Evolutionary conservation across 1,140 invertebrate genomes (phyloP).

Genomic region (Drosophila sp.): DNA sequence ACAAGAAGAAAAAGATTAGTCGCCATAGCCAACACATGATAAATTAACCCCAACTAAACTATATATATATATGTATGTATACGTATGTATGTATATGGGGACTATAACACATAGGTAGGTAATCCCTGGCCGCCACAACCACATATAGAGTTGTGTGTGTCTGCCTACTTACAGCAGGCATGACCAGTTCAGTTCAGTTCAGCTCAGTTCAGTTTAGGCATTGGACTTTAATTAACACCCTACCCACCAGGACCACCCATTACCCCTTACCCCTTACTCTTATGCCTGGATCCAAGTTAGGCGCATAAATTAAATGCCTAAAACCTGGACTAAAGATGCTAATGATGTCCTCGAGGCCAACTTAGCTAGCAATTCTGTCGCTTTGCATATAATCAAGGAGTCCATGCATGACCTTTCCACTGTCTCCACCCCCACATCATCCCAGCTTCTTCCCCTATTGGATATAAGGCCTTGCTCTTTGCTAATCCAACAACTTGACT

Average conservation of each 20-base stretch:
- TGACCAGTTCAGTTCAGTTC: too few relatives aligned
- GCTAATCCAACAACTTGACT: slow-evolving; percentile 77
- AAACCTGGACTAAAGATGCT: slow-evolving; percentile 53
- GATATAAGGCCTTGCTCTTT: slow-evolving; percentile 44
- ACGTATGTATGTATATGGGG: neutral
- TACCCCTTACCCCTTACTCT: neutral
- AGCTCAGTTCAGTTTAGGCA: neutral
- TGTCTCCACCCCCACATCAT: neutral
- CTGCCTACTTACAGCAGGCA: neutral
- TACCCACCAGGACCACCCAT: neutral
- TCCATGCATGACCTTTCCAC: slow-evolving; percentile 55
- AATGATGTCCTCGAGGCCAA: slow-evolving; percentile 57
- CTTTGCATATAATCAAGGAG: slow-evolving; percentile 73
- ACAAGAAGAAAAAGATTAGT: neutral
- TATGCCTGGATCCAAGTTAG: slow-evolving; percentile 26
- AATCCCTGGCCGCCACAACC: neutral
- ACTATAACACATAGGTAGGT: neutral
- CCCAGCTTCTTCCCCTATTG: neutral
- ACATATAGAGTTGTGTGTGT: neutral
- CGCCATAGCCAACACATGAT: slow-evolving; percentile 5
- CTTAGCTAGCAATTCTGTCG: slow-evolving; percentile 32
- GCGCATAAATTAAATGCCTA: slow-evolving; percentile 61
- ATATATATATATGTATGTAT: neutral
- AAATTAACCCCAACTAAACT: slow-evolving; percentile 6
- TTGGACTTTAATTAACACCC: slow-evolving; percentile 7